phyloP scores from a whole-genome alignment of 2,113 vertebrate species.

The Sylvilagus bachmani region DNA sequence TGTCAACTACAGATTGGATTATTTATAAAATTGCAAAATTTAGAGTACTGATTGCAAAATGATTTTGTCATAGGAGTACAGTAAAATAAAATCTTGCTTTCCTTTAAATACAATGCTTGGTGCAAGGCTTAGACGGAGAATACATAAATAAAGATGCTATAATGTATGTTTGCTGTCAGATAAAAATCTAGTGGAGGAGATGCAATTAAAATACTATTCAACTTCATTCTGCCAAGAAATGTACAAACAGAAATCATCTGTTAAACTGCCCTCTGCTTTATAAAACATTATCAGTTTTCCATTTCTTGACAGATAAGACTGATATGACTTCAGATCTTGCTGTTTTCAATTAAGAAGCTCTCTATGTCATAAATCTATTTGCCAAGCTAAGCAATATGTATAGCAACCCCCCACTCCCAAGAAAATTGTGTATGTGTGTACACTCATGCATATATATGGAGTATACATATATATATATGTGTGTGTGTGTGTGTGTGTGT shows the following conservation, averaged over 20 bases:
- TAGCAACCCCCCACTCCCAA: no score
- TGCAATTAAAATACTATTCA: background rate
- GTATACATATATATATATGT: background rate
- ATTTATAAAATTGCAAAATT: background rate
- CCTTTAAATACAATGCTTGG: background rate
- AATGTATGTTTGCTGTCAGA: background rate
- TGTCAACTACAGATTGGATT: background rate
- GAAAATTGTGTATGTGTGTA: background rate
- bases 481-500: no score
- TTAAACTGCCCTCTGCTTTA: background rate
- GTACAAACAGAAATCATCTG: background rate
- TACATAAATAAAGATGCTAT: background rate
- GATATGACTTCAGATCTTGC: background rate
- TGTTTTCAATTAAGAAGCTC: background rate
- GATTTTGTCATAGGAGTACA: background rate
- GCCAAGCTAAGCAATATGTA: background rate
- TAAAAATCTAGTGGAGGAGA: background rate
- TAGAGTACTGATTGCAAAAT: background rate
- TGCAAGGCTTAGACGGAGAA: background rate
- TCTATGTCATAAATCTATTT: background rate
- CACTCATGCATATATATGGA: background rate
- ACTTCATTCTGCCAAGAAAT: background rate
- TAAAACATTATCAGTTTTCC: background rate
- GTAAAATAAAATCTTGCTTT: background rate
- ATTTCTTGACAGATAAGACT: background rate